Conservation (phyloP, 2,888 invertebrate species). For the Aphelenchoides bicaudatus region DNA sequence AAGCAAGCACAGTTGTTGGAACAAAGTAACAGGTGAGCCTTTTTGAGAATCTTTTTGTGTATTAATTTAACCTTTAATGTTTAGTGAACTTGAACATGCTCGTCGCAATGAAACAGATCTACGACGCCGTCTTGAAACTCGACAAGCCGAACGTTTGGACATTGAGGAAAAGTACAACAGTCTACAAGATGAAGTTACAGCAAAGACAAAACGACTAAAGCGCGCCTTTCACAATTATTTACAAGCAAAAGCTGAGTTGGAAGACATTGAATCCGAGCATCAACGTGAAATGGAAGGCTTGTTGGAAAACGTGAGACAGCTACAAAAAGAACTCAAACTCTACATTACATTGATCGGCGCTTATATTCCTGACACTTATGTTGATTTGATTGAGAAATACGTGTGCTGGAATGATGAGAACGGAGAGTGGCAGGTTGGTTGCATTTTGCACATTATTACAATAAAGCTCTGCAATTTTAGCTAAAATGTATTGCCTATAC, state of each 20-base stretch:
- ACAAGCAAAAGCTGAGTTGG: constrained; percentile 67
- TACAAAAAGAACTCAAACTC: constrained; percentile 82
- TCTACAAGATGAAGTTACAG: constrained; percentile 88
- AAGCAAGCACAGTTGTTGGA: constrained; percentile 83
- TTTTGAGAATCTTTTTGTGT: background rate
- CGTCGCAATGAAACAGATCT: constrained; percentile 46
- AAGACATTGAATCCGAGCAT: constrained; percentile 77
- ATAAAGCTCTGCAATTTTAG: constrained; percentile 67
- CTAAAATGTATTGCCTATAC: constrained; percentile 89
- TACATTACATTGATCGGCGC: constrained; percentile 84
- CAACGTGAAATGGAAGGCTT: constrained; percentile 94
- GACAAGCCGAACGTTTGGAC: constrained; percentile 41
- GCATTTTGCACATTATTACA: no score
- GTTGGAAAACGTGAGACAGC: constrained; percentile 82
- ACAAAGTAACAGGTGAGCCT: constrained; percentile 69
- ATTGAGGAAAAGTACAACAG: constrained; percentile 59
- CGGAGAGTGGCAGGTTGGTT: constrained; percentile 94
- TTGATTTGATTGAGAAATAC: constrained; percentile 70
- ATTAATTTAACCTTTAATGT: constrained; percentile 10
- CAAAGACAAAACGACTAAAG: constrained; percentile 76
- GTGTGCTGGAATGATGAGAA: constrained; percentile 97
- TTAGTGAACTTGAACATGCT: constrained; percentile 33
- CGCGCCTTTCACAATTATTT: constrained; percentile 68
- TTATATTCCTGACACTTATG: constrained; percentile 88
- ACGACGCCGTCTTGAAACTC: constrained; percentile 33